A percentile compares a stretch with the other conserved stretches of the same genome.
Conservation (phyloP, 2,888 invertebrate genomes). For the Hedya salicella region DNA sequence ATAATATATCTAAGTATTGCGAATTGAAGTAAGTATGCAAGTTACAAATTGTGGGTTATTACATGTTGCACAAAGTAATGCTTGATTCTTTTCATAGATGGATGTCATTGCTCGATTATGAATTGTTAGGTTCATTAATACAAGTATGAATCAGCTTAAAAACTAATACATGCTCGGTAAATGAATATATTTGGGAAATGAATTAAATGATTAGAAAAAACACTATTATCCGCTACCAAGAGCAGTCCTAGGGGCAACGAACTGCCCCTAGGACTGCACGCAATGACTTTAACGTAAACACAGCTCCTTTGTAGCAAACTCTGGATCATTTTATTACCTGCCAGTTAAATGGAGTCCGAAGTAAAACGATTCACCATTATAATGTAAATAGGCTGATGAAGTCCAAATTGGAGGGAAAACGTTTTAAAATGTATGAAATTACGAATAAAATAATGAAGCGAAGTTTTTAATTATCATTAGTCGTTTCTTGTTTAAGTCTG, state of each 20-base stretch:
- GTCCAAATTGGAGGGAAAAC: conserved; percentile 22
- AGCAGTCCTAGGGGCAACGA: not conserved
- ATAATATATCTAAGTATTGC: too few species aligned
- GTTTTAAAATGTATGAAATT: conserved; percentile 23
- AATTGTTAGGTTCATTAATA: too few species aligned
- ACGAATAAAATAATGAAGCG: not conserved
- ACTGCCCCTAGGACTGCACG: conserved; percentile 45
- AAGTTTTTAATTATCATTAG: conserved; percentile 14
- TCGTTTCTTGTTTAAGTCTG: not conserved
- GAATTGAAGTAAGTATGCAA: too few species aligned
- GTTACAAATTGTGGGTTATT: too few species aligned
- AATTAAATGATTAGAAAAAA: not conserved
- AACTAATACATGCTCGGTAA: too few species aligned
- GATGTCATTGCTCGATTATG: too few species aligned
- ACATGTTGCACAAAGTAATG: too few species aligned
- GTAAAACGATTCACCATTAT: conserved; percentile 30
- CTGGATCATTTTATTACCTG: conserved; percentile 31
- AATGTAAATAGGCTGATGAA: conserved; percentile 36
- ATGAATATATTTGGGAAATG: too few species aligned
- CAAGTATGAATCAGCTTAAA: too few species aligned
- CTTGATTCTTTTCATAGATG: too few species aligned
- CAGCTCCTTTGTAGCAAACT: conserved; percentile 40
- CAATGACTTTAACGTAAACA: conserved; percentile 46
- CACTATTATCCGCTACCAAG: conserved; percentile 7
- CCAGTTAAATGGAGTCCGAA: conserved; percentile 25